These are phyloP conservation scores for Apostichopus parvimensis DNA, from an alignment of 35 echinoderm and acorn worm genomes.

Conservation along the genomic window DNA sequence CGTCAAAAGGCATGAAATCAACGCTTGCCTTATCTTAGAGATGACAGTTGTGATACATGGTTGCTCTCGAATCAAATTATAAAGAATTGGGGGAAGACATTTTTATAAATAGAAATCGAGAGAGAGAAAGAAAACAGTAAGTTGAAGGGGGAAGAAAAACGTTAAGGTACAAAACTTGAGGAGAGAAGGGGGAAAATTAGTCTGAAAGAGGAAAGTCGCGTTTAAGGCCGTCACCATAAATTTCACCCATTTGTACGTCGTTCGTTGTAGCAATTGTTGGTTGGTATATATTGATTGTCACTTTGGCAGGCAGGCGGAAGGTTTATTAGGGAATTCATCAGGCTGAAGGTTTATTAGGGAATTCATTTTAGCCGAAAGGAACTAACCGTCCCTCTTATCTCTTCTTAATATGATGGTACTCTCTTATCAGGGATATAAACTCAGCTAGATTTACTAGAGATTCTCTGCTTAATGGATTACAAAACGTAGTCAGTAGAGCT, in stretches of 20 bases:
- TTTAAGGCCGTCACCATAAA: neutral
- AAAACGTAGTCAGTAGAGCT: neutral
- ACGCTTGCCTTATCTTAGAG: slow-evolving; percentile 17
- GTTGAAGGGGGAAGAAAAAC: neutral
- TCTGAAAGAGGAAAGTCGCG: neutral
- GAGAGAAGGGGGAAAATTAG: too few species aligned
- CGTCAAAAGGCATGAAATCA: slow-evolving; percentile 44
- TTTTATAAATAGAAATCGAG: slow-evolving; percentile 22
- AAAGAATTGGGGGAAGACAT: neutral
- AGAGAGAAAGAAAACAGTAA: neutral
- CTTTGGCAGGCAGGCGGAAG: too few species aligned
- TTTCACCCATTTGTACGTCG: neutral
- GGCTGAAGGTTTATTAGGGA: neutral
- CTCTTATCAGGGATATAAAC: slow-evolving; percentile 42
- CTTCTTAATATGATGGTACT: neutral
- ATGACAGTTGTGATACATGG: slow-evolving; percentile 50
- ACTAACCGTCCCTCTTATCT: slow-evolving; percentile 16
- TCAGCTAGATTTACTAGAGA: neutral
- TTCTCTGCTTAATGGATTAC: slow-evolving; percentile 9
- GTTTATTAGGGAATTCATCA: too few species aligned
- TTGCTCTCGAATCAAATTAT: slow-evolving; percentile 17
- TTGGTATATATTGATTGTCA: too few species aligned
- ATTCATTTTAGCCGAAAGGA: slow-evolving; percentile 18
- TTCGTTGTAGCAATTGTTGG: too few species aligned
- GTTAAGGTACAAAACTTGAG: too few species aligned